Conservation (phyloP, 2,888 invertebrate species). For the Drosophila glabriapex region DNA sequence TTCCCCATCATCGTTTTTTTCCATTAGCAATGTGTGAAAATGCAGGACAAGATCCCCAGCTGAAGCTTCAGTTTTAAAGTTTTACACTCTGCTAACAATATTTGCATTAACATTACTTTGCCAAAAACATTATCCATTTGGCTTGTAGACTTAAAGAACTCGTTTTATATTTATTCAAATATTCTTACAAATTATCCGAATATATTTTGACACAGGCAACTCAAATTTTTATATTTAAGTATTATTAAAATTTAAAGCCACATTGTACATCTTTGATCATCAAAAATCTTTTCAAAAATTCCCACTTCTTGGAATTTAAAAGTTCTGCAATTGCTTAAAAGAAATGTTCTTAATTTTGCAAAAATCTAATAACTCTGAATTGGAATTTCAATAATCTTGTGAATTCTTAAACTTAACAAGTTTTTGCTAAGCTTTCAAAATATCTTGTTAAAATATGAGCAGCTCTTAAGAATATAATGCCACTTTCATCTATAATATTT, state of each 20-base stretch:
- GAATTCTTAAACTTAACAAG: no score
- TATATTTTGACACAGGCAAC: background rate
- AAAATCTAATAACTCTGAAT: rapidly evolving
- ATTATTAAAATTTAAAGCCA: background rate
- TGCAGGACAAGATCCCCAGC: conserved; percentile 11
- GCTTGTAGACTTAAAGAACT: background rate
- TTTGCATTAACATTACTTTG: conserved; percentile 1
- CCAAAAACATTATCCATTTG: background rate
- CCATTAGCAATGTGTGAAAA: conserved; percentile 33
- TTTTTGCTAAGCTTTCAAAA: background rate
- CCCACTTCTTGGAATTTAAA: background rate
- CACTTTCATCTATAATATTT: background rate
- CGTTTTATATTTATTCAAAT: background rate
- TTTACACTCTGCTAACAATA: background rate
- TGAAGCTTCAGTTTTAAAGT: background rate
- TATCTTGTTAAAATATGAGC: background rate
- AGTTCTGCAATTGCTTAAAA: background rate
- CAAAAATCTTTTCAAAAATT: background rate
- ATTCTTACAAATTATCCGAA: background rate
- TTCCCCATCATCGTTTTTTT: background rate
- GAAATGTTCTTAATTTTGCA: background rate
- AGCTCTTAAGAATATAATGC: background rate
- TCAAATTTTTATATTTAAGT: background rate
- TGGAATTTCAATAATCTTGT: rapidly evolving
- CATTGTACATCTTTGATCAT: background rate